phyloP scores from a whole-genome alignment of 2,797 vertebrate species.

The Pangasius macronema region DNA sequence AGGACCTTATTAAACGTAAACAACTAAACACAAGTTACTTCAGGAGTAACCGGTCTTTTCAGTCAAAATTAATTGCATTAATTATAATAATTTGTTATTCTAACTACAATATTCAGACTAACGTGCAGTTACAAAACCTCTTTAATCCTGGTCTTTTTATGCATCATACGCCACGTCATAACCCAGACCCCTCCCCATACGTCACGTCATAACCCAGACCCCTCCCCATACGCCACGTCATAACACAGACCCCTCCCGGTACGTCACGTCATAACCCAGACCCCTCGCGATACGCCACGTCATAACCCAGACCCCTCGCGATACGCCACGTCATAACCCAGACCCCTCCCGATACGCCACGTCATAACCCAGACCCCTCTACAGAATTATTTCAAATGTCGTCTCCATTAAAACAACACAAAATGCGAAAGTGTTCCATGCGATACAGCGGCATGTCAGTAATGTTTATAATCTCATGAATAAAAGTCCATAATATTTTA shows the following conservation, averaged over 20 bases:
- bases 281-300: background rate
- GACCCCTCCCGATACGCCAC: background rate
- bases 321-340: background rate
- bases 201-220: background rate
- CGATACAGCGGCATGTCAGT: background rate
- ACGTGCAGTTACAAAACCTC: background rate
- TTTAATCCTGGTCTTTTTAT: background rate
- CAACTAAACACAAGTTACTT: background rate
- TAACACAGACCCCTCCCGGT: too few species aligned
- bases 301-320: background rate
- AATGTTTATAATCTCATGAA: background rate
- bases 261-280: background rate
- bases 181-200: background rate
- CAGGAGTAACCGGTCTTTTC: background rate
- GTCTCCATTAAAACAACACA: background rate
- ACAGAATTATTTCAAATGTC: background rate
- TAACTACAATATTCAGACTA: background rate
- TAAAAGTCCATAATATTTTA: background rate
- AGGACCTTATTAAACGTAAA: background rate
- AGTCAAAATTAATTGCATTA: background rate
- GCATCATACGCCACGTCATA: too few species aligned
- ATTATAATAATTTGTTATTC: background rate
- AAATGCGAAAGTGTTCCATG: background rate
- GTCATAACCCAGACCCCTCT: background rate
- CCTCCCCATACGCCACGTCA: too few species aligned